Percentiles rank a stretch among this genome's conserved stretches.
Evolutionary conservation across 2,888 invertebrate species (phyloP).

Genomic region (Oeneis ivallda): DNA sequence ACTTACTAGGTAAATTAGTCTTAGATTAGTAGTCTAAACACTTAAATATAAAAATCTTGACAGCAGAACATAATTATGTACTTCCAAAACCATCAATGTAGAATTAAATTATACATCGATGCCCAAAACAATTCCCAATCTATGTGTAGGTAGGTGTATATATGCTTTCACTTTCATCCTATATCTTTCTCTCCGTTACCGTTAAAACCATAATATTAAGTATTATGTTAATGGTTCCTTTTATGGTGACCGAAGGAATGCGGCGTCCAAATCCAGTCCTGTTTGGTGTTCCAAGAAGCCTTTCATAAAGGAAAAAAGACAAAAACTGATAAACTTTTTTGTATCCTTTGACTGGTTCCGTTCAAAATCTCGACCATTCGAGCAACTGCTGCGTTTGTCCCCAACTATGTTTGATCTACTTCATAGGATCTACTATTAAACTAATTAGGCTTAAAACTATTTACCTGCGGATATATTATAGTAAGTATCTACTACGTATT

Average conservation of each 20-base stretch:
- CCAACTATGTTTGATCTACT: background rate
- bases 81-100: background rate
- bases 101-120: too few relatives aligned
- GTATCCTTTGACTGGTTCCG: background rate
- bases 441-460: background rate
- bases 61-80: too few relatives aligned
- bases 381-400: background rate
- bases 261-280: slow-evolving; percentile 42
- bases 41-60: background rate
- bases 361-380: background rate
- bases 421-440: too few relatives aligned
- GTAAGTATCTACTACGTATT: background rate
- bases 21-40: too few relatives aligned
- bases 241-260: slow-evolving; percentile 40
- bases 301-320: slow-evolving; percentile 22
- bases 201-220: slow-evolving; percentile 6
- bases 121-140: background rate
- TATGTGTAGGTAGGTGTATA: too few relatives aligned
- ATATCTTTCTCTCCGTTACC: background rate
- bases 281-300: slow-evolving; percentile 41
- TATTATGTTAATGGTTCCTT: slow-evolving; percentile 23
- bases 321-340: slow-evolving; percentile 17
- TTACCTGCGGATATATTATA: background rate
- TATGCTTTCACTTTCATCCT: too few relatives aligned
- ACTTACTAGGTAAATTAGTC: background rate